Evolutionary conservation across 2,888 invertebrate genomes (phyloP).

Genomic region (Melieria picta): DNA sequence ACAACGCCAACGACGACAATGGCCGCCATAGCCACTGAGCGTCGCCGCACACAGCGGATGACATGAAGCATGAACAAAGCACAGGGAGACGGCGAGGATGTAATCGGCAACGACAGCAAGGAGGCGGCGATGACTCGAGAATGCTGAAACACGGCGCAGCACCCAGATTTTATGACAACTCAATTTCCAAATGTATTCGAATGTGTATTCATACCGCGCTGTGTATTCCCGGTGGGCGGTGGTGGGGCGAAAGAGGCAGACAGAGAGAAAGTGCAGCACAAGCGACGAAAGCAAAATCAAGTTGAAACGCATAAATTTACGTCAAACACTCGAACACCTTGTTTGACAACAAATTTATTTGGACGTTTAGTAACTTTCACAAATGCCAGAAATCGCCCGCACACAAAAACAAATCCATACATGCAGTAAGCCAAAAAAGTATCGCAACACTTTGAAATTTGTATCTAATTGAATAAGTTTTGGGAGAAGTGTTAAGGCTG

Average conservation of each 20-base stretch:
- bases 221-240: too few relatives aligned
- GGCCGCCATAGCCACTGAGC: too few relatives aligned
- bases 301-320: conserved; percentile 26
- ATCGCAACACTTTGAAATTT: neutral
- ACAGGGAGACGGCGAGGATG: too few relatives aligned
- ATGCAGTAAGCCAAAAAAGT: neutral
- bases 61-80: too few relatives aligned
- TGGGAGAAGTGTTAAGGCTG: neutral
- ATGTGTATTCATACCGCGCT: neutral
- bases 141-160: neutral
- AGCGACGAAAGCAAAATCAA: neutral
- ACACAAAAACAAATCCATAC: neutral
- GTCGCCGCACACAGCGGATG: too few relatives aligned
- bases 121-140: neutral
- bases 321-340: conserved; percentile 31
- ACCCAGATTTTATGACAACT: conserved; percentile 34
- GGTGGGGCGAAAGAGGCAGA: neutral
- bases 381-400: neutral
- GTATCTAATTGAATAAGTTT: neutral
- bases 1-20: too few relatives aligned
- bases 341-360: conserved; percentile 31
- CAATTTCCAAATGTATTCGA: conserved; percentile 26
- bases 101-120: too few relatives aligned
- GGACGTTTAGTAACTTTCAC: conserved; percentile 1
- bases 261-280: conserved; percentile 2